Base-by-base conservation (phyloP, 1,140 invertebrate species). In the Caenorhabditis inopinata region DNA sequence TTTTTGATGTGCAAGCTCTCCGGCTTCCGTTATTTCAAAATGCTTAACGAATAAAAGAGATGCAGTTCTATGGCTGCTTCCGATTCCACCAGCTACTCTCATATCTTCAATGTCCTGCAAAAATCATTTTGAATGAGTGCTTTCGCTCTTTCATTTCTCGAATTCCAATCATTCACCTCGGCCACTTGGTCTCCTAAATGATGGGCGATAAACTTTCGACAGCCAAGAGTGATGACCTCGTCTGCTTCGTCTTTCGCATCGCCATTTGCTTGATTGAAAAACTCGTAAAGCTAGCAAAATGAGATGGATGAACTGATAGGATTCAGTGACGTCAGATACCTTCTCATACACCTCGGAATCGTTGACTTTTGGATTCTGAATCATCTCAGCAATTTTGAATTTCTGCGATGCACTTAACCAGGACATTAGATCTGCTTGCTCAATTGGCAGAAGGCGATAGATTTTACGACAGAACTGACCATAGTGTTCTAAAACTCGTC, bases 291-390 rank as follows among this genome's bases (percentile, higher is more conserved):
- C 58, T 68, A 25, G 6, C 5, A 42, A 18, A 68, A 68, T 38
- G 38, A 5, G 38, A 42, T 38, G 32, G n/a, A 42, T 38, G 25
- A 21, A 42, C 14, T 42, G 38, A 42, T 42, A 11, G 25, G n/a
- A 9, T 21, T 18, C 12, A 1, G 3, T 68, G 14, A 68, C 51
- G 51, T 58, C 51, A 18, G 25, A 51, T 38, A 78, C 76, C 53
- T 78, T 78, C n/a, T 78, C 76, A 53, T 78, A 78, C 16, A 78
- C 76, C 35, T 78, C 18, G n/a, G 49, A 53, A 78, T 78, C 76
- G 7, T 53, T 42, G 6, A 78, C 53, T 23, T 78, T 32, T 23
- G 51, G 49, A 68, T 78, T 42, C n/a, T 42, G 35, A 42, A 78
- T 78, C 49, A 78, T 58, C 25, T 68, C 53, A 1, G 29, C 76